Evolutionary conservation across 2,113 vertebrate genomes (phyloP), one percentile per base, ranked within the genome.

Genomic region (Coptodon bakossiorum): DNA sequence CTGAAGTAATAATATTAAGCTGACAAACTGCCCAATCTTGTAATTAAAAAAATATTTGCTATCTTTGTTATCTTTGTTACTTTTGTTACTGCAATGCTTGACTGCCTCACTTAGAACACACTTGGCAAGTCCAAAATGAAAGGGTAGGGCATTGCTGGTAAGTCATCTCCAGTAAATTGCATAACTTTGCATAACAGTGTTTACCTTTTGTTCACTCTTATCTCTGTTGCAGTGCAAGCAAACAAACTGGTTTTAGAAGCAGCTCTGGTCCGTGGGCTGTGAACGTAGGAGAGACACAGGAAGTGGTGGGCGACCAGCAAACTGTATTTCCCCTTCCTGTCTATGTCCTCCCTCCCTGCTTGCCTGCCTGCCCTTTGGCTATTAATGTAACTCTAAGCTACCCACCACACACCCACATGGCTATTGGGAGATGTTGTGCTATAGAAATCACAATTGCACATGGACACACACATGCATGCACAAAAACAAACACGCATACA

Each of bases 261-360:
- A 73, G 90, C 93, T 86, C 87, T 88, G 91, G 88, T 94, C 91
- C 90, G 95, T 96, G 95, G 95, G 96, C 93, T 89, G 93, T 12
- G 34, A 91, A 93, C 86, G 93, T 93, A 91, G 95, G 93, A 96
- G 95, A 93, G 91, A 94, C 92, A 94, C 96, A 96, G 96, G 96
- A 97, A 97, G 95, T 85, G 91, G 96, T 97, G 96, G 96, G 96
- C 95, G 96, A 95, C 94, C 92, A 94, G 94, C 91, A 94, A 96
- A 96, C 95, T 96, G 96, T 95, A 95, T 96, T 97, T 97, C 96
- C 96, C 93, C 84, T 96, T 95, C 95, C 96, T 95, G 95, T 96
- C 93, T 95, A 90, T 91, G 93, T 95, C 94, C 96, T 95, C 95
- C 86, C 94, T 95, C 92, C 91, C 90, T 91, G 12, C 68, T 82